Evolutionary conservation across 2,113 vertebrate genomes (phyloP), one percentile per base, ranked within the genome.

Genomic region (Seriola dumerili): DNA sequence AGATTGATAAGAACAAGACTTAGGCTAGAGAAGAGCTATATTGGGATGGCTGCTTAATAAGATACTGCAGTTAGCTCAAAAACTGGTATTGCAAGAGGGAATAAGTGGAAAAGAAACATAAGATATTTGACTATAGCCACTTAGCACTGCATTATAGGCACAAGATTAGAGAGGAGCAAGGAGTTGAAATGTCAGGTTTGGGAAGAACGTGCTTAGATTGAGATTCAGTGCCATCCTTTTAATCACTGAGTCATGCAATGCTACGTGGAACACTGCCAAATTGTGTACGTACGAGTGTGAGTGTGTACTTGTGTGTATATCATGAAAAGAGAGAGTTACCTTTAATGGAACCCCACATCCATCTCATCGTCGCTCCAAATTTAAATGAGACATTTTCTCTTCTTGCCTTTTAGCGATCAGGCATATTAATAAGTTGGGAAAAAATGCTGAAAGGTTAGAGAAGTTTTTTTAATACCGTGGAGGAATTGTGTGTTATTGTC

Each of bases 351-450:
- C 57, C 83, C n/a, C 85, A 87, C 90, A 88, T 87, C 85, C 83
- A 83, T 91, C 88, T 88, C 85, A 77, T 79, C 64, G 44, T 64
- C 50, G 54, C 85, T 87, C 63, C 61, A 94, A 89, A 93, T 94
- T 94, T 91, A 94, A 94, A 93, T 93, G 92, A 94, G 94, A 93
- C 91, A 93, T 94, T 94, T 93, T 92, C 87, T 57, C 88, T 85
- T 72, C 77, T 89, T 86, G 89, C 92, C 90, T 93, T 88, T 93
- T 85, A 90, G 92, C 91, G 25, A 82, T 76, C 85, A 85, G 68
- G 87, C 83, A 92, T 90, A 93, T 93, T 93, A 94, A 93, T 89
- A 90, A 91, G 90, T 69, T 78, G 67, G 78, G 59, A 71, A 87
- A 87, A 70, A 40, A 74, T 75, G 84, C 86, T 73, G 84, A 92